These are phyloP conservation scores for Phania funesta DNA, from an alignment of 2,888 invertebrate genomes.

Conservation along the genomic window DNA sequence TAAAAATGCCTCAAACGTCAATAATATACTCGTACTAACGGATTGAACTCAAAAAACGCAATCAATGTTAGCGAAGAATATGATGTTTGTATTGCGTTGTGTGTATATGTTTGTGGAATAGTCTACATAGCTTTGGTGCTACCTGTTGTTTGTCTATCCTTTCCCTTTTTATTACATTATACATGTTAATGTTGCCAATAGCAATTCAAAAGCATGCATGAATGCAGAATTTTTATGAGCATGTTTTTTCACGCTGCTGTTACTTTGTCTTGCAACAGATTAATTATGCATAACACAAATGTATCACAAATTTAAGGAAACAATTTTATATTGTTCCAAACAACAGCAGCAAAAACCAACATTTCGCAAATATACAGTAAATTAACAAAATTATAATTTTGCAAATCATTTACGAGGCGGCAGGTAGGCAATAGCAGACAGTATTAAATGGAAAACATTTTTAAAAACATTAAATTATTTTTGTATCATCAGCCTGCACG, in stretches of 20 bases:
- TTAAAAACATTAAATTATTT: too few species aligned
- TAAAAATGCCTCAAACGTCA: too few species aligned
- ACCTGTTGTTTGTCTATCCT: constrained; percentile 6
- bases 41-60: background rate
- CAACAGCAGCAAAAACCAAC: too few species aligned
- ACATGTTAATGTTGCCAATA: background rate
- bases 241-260: constrained; percentile 38
- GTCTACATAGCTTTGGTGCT: background rate
- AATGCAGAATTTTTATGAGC: constrained; percentile 33
- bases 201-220: constrained; percentile 31
- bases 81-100: background rate
- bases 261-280: constrained; percentile 14
- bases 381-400: too few species aligned
- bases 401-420: too few species aligned
- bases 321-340: background rate
- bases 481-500: too few species aligned
- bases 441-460: too few species aligned
- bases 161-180: background rate
- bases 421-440: too few species aligned
- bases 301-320: background rate
- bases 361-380: too few species aligned
- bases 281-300: background rate
- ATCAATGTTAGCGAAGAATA: background rate
- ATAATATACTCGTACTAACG: too few species aligned
- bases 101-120: background rate